These are phyloP conservation scores for Eilema caniola DNA, from an alignment of 2,888 invertebrate genomes.

Conservation along the genomic window DNA sequence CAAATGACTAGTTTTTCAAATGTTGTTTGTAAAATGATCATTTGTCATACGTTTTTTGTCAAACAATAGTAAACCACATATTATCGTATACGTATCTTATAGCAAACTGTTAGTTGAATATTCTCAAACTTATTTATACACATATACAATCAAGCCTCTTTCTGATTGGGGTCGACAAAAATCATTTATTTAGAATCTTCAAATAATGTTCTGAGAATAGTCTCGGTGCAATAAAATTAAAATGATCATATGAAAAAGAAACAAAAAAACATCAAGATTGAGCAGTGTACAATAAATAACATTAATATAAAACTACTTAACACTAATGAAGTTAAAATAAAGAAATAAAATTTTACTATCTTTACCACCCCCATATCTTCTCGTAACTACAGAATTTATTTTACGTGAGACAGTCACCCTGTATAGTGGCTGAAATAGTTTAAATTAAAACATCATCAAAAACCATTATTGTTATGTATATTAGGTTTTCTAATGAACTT, in stretches of 20 bases:
- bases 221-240: constrained; percentile 36
- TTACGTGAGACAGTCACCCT: constrained; percentile 23
- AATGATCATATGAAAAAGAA: constrained; percentile 49
- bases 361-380: constrained; percentile 27
- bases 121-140: neutral
- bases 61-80: no score
- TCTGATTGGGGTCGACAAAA: no score
- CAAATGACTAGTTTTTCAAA: no score
- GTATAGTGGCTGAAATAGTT: constrained; percentile 23
- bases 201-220: constrained; percentile 33
- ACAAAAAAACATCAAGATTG: constrained; percentile 62
- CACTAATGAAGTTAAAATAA: constrained; percentile 49
- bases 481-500: constrained; percentile 3
- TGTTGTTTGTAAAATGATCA: no score
- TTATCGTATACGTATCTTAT: no score
- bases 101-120: neutral
- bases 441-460: constrained; percentile 18
- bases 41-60: no score
- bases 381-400: constrained; percentile 21
- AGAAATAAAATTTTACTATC: constrained; percentile 37
- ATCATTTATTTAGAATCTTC: no score
- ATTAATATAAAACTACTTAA: constrained; percentile 71
- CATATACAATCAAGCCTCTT: no score
- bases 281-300: constrained; percentile 73
- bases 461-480: constrained; percentile 12